These are phyloP conservation scores for Chirona hameri DNA, from an alignment of 2,888 invertebrate genomes.

Conservation along the genomic window DNA sequence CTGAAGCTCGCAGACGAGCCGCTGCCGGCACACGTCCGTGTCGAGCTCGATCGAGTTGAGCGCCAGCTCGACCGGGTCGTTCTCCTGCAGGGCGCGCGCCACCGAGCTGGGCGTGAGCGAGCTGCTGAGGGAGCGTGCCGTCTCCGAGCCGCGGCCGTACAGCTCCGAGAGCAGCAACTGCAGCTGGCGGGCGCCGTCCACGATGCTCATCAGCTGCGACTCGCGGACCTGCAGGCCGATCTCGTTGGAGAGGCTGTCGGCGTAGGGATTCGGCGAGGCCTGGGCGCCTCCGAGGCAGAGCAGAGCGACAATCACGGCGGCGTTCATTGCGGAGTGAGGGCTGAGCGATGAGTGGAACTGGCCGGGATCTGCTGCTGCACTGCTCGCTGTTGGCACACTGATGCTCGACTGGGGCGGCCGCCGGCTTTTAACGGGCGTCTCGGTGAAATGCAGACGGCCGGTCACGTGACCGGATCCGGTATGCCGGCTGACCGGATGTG, in stretches of 20 bases:
- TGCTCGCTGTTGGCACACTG: not conserved
- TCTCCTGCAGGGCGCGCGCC: not conserved
- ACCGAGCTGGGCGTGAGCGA: not conserved
- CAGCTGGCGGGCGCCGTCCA: slow-evolving; percentile 9
- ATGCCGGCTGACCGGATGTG: too few relatives aligned
- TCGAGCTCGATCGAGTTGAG: slow-evolving; percentile 28
- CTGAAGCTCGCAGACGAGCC: slow-evolving; percentile 27
- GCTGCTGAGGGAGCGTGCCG: not conserved
- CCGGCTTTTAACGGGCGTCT: not conserved
- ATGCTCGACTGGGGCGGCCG: not conserved
- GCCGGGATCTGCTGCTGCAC: not conserved
- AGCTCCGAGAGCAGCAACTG: not conserved
- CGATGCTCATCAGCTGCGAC: slow-evolving; percentile 12
- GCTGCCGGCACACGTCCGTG: slow-evolving; percentile 22
- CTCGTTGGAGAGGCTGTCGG: not conserved
- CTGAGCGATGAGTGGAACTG: not conserved
- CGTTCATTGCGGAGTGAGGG: not conserved
- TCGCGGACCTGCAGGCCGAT: not conserved
- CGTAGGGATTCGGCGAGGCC: not conserved
- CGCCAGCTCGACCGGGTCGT: slow-evolving; percentile 29
- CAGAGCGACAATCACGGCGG: not conserved
- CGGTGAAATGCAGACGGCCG: not conserved
- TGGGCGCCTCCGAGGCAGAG: not conserved
- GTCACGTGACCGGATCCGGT: not conserved
- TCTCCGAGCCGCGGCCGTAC: not conserved